A percentile compares a stretch with the other conserved stretches of the same genome.
These are phyloP conservation scores for Spodoptera picta DNA, from an alignment of 2,888 invertebrate species.

Conservation along the genomic window DNA sequence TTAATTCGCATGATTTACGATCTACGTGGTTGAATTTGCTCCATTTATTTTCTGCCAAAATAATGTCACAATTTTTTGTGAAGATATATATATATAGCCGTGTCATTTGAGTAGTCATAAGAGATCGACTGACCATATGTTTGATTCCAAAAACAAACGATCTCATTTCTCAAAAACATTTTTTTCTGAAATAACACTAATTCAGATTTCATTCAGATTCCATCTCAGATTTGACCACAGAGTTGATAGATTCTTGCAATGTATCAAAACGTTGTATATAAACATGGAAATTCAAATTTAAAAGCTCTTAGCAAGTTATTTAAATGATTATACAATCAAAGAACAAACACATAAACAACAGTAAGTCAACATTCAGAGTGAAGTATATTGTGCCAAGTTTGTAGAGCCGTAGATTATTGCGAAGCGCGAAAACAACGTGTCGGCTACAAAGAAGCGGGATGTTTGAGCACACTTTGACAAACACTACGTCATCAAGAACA, in stretches of 20 bases:
- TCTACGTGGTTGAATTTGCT: constrained; percentile 28
- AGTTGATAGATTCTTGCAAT: too few relatives aligned
- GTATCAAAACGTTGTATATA: too few relatives aligned
- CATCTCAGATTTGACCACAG: too few relatives aligned
- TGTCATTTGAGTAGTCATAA: not conserved
- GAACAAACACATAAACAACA: constrained; percentile 46
- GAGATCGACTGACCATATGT: not conserved
- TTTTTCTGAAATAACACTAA: too few relatives aligned
- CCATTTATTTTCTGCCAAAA: constrained; percentile 29
- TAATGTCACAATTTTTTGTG: not conserved
- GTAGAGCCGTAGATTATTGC: constrained; percentile 67
- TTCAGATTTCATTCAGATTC: too few relatives aligned
- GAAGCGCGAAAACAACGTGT: constrained; percentile 63
- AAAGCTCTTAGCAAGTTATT: too few relatives aligned
- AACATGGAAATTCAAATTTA: too few relatives aligned
- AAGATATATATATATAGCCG: too few relatives aligned
- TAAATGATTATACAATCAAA: constrained; percentile 9
- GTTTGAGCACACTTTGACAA: constrained; percentile 68
- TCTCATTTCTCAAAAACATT: too few relatives aligned
- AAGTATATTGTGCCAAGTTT: constrained; percentile 67
- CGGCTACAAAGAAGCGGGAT: constrained; percentile 72
- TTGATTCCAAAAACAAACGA: too few relatives aligned
- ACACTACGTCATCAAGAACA: constrained; percentile 58
- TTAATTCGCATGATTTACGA: constrained; percentile 48
- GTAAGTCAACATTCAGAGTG: constrained; percentile 52